These are phyloP conservation scores for Sardina pilchardus DNA, from an alignment of 2,113 vertebrate genomes.

Conservation along the genomic window DNA sequence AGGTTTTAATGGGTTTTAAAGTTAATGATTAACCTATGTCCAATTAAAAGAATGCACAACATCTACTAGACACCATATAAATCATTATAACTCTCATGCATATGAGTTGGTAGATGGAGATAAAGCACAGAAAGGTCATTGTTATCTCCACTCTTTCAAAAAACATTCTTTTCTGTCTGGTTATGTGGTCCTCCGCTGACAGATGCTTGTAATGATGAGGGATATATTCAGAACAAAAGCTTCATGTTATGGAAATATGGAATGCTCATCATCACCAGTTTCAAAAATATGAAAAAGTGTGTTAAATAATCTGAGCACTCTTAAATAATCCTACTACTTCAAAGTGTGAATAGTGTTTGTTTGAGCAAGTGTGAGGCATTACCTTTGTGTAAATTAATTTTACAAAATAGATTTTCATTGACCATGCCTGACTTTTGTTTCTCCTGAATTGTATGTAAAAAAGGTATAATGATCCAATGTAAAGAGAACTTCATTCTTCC, in stretches of 20 bases:
- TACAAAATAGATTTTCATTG: conserved; percentile 41
- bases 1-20: background rate
- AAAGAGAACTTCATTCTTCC: conserved; percentile 56
- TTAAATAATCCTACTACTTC: background rate
- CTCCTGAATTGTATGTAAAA: conserved; percentile 50
- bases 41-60: background rate
- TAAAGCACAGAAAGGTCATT: background rate
- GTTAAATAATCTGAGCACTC: no score
- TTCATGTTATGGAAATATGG: no score
- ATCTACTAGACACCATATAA: background rate
- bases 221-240: no score
- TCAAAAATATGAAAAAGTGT: no score
- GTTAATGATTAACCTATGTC: background rate
- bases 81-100: background rate
- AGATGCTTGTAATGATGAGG: no score
- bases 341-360: background rate
- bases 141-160: conserved; percentile 19
- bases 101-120: background rate
- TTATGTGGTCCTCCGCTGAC: no score
- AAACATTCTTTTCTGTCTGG: background rate
- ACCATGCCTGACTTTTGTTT: conserved; percentile 40
- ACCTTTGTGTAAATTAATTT: conserved; percentile 24
- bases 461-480: conserved; percentile 66
- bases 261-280: no score
- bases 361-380: background rate